Evolutionary conservation across 2,888 invertebrate species (phyloP).

Genomic region (Podabrus alpinus): DNA sequence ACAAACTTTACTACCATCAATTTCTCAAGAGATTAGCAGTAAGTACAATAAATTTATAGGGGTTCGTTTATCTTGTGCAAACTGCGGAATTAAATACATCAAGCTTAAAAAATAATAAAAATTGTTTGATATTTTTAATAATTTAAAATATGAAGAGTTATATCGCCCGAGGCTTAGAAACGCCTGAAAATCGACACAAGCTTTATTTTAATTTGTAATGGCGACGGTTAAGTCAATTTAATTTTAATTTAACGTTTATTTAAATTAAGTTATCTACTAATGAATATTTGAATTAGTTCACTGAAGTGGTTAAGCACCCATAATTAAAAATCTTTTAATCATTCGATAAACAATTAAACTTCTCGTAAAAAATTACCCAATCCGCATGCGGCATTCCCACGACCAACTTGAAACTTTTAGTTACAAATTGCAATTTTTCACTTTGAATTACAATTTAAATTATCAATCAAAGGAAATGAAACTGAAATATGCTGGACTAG

Average conservation of each 20-base stretch:
- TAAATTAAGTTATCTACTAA: background rate
- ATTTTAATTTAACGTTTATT: background rate
- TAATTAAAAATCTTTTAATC: background rate
- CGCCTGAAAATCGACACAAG: background rate
- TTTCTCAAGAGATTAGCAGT: slow-evolving; percentile 3
- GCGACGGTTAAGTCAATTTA: background rate
- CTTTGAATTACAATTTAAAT: background rate
- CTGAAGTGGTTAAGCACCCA: background rate
- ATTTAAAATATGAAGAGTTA: background rate
- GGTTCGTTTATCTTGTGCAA: background rate
- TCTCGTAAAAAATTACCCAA: background rate
- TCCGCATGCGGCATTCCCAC: background rate
- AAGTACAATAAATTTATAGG: background rate
- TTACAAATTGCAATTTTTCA: background rate
- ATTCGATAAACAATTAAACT: background rate
- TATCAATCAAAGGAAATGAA: background rate
- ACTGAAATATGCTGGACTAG: background rate
- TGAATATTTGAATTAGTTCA: background rate
- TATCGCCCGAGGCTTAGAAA: background rate
- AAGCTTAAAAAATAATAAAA: slow-evolving; percentile 1
- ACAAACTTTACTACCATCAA: background rate
- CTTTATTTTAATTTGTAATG: background rate
- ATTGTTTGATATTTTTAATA: background rate
- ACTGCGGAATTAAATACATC: slow-evolving; percentile 1
- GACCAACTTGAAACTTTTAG: background rate